Conservation (phyloP, 2,113 vertebrate genomes). For the Tupaia tana region DNA sequence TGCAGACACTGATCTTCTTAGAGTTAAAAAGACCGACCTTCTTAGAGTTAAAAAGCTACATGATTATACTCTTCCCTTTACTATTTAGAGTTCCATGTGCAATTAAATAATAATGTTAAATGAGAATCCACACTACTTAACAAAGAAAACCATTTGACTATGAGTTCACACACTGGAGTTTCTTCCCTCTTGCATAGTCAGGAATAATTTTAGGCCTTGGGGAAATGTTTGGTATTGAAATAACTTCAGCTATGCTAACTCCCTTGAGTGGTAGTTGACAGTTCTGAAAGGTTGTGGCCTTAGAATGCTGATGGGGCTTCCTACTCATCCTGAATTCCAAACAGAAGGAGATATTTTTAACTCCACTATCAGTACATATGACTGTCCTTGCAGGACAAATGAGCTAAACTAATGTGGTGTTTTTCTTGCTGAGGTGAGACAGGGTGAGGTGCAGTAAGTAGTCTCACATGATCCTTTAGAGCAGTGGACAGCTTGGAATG, state of each 20-base stretch:
- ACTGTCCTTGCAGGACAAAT: slow-evolving; percentile 40
- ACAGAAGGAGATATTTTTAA: slow-evolving; percentile 70
- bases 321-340: slow-evolving; percentile 51
- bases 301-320: slow-evolving; percentile 22
- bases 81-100: background rate
- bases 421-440: slow-evolving; percentile 22
- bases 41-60: background rate
- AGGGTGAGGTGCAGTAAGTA: background rate
- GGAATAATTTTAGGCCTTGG: background rate
- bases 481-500: background rate
- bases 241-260: slow-evolving; percentile 46
- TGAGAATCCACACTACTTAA: background rate
- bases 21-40: background rate
- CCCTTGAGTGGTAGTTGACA: slow-evolving; percentile 64
- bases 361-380: slow-evolving; percentile 41
- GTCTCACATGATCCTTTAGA: background rate
- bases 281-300: slow-evolving; percentile 44
- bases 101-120: slow-evolving; percentile 37
- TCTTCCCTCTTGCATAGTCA: background rate
- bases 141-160: background rate
- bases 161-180: background rate
- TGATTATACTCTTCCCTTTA: background rate
- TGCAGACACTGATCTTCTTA: background rate
- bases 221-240: slow-evolving; percentile 48
- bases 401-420: slow-evolving; percentile 1